Evolutionary conservation across 2,888 invertebrate genomes (phyloP).

Genomic region (Drosophila cracens): DNA sequence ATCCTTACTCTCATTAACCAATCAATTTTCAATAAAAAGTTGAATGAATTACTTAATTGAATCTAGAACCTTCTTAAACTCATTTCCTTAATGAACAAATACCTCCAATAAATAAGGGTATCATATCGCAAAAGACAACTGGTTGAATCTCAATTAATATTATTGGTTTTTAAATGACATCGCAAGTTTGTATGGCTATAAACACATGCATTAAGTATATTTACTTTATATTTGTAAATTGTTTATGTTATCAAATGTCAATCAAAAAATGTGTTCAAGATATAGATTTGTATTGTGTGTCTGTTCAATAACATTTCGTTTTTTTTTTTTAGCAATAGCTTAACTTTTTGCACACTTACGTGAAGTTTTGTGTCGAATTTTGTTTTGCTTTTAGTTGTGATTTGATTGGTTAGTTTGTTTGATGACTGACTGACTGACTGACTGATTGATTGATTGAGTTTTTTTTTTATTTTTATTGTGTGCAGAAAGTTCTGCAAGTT

Average conservation of each 20-base stretch:
- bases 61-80: not conserved
- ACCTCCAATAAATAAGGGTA: slow-evolving; percentile 9
- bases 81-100: slow-evolving; percentile 7
- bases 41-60: not conserved
- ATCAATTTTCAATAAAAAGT: not conserved
- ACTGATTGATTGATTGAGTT: slow-evolving; percentile 59
- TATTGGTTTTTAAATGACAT: slow-evolving; percentile 18
- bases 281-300: slow-evolving; percentile 8
- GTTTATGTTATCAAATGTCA: slow-evolving; percentile 32
- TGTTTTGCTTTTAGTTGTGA: slow-evolving; percentile 22
- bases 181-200: slow-evolving; percentile 21
- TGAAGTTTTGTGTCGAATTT: slow-evolving; percentile 17
- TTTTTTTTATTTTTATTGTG: slow-evolving; percentile 46
- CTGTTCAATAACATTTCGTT: slow-evolving; percentile 11
- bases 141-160: slow-evolving; percentile 13
- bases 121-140: slow-evolving; percentile 3
- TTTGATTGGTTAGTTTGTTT: slow-evolving; percentile 56
- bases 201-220: slow-evolving; percentile 34
- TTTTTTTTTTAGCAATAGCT: slow-evolving; percentile 10
- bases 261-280: slow-evolving; percentile 25
- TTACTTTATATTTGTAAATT: slow-evolving; percentile 22
- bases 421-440: slow-evolving; percentile 50
- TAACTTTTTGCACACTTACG: slow-evolving; percentile 34
- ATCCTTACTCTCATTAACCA: not conserved
- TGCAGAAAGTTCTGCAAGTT: slow-evolving; percentile 62